Conservation (phyloP, 1,140 invertebrate genomes). For the Caenorhabditis tropicalis region DNA sequence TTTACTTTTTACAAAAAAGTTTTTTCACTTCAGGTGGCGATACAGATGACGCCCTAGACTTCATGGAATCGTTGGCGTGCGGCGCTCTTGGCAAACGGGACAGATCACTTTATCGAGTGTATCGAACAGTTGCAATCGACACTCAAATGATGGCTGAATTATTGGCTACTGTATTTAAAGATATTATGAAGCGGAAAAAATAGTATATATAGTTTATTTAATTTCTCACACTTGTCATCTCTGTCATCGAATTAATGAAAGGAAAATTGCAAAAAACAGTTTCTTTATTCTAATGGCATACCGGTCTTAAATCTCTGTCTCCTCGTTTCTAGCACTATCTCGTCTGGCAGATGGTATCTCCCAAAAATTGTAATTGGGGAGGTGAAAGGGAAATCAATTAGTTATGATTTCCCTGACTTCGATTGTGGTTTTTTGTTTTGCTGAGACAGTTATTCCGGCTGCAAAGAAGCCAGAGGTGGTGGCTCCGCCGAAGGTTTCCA, state of each 20-base stretch:
- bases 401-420: neutral
- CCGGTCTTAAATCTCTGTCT: conserved; percentile 4
- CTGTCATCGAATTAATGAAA: conserved; percentile 1
- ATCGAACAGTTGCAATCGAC: neutral
- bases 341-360: neutral
- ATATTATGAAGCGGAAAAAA: conserved; percentile 28
- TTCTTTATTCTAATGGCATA: conserved; percentile 40
- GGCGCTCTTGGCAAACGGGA: conserved; percentile 3
- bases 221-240: conserved; percentile 10
- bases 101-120: conserved; percentile 9
- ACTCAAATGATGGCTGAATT: conserved; percentile 5
- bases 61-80: conserved; percentile 42
- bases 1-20: neutral
- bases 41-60: conserved; percentile 46
- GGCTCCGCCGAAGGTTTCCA: neutral
- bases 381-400: neutral
- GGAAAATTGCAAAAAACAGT: conserved; percentile 27
- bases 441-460: neutral
- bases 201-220: neutral
- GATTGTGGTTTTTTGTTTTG: neutral
- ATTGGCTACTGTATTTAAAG: conserved; percentile 5
- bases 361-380: neutral
- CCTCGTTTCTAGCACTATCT: neutral
- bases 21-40: conserved; percentile 10
- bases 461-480: neutral